Evolutionary conservation across 2,797 vertebrate species (phyloP).

Genomic region (Anguilla obscura): DNA sequence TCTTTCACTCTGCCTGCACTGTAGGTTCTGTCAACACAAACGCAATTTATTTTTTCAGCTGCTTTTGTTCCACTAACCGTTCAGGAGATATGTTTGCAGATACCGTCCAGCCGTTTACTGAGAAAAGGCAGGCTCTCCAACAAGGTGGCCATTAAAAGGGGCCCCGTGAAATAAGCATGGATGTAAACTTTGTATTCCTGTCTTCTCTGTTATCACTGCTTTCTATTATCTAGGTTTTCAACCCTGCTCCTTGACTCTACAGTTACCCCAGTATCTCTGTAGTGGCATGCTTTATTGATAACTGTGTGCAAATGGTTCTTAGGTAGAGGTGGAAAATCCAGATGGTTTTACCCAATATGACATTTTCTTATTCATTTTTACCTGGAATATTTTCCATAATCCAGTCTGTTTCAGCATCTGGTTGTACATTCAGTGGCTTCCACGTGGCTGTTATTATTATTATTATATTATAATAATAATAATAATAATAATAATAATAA

Average conservation of each 20-base stretch:
- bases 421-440: not conserved
- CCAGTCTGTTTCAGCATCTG: no score
- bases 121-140: not conserved
- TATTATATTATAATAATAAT: not conserved
- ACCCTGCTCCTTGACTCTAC: not conserved
- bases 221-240: not conserved
- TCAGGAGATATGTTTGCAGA: not conserved
- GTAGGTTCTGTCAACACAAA: conserved; percentile 2
- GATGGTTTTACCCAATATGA: no score
- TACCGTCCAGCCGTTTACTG: not conserved
- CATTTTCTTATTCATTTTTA: no score
- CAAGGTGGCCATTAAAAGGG: not conserved
- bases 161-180: not conserved
- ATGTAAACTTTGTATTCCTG: not conserved
- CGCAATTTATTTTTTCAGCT: not conserved
- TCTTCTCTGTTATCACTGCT: not conserved
- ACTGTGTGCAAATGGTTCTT: not conserved
- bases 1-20: not conserved
- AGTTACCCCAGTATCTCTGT: not conserved
- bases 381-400: no score
- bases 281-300: not conserved
- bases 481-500: not conserved
- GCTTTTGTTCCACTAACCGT: not conserved
- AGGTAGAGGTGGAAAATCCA: not conserved
- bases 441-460: not conserved